A percentile compares a stretch with the other conserved stretches of the same genome.
These are phyloP conservation scores for Pteromalus puparum DNA, from an alignment of 1,140 invertebrate species.

Conservation along the genomic window DNA sequence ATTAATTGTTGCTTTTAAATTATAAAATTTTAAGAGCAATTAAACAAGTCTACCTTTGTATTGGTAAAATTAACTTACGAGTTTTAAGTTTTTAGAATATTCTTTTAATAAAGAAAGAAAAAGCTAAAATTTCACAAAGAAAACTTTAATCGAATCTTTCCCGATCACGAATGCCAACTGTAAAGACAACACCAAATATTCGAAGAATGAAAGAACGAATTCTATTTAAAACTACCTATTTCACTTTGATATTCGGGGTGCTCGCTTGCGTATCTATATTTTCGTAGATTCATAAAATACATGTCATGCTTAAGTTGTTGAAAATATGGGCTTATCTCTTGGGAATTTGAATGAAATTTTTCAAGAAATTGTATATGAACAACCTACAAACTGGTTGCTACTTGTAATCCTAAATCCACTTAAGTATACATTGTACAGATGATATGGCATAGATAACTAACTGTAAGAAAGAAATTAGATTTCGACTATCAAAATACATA, in stretches of 20 bases:
- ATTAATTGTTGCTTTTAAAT: constrained; percentile 20
- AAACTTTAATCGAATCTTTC: constrained; percentile 2
- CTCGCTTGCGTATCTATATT: constrained; percentile 12
- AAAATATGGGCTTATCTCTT: constrained; percentile 3
- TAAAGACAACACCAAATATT: constrained; percentile 20
- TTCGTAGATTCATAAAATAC: neutral
- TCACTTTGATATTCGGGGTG: neutral
- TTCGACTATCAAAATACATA: constrained; percentile 25
- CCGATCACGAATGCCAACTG: constrained; percentile 10
- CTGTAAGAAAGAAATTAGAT: constrained; percentile 25
- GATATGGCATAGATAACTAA: constrained; percentile 28
- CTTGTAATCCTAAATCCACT: constrained; percentile 27
- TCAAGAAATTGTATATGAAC: constrained; percentile 15
- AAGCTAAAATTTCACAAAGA: neutral
- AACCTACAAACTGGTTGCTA: neutral
- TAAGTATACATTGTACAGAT: constrained; percentile 27
- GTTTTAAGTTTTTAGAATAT: constrained; percentile 38
- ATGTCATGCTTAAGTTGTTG: neutral
- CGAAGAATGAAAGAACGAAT: neutral
- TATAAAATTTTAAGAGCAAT: constrained; percentile 17
- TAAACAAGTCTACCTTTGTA: constrained; percentile 17
- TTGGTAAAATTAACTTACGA: constrained; percentile 29
- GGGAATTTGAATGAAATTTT: neutral
- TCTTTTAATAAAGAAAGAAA: constrained; percentile 34
- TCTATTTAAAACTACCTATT: neutral